Conservation (phyloP, 2,797 vertebrate genomes). For the Sebastes diaconus region DNA sequence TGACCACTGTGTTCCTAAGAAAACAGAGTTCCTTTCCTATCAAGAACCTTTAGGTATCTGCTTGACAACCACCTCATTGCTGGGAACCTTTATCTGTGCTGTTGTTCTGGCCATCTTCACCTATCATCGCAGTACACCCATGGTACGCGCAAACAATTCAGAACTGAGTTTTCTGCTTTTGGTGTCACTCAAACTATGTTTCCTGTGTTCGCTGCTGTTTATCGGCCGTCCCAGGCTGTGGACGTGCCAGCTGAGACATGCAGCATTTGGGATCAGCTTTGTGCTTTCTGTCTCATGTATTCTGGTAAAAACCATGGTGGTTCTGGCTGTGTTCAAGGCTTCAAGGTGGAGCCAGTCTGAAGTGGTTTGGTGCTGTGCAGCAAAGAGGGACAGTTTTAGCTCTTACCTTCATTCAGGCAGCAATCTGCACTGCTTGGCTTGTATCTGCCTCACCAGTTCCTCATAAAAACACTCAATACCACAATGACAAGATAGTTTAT, state of each 20-base stretch:
- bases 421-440: slow-evolving; percentile 60
- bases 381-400: slow-evolving; percentile 71
- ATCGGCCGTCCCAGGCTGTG: slow-evolving; percentile 58
- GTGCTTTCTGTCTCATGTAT: slow-evolving; percentile 62
- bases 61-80: slow-evolving; percentile 58
- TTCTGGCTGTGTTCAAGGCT: slow-evolving; percentile 65
- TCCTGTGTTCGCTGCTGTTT: slow-evolving; percentile 70
- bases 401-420: slow-evolving; percentile 56
- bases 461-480: slow-evolving; percentile 69
- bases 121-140: slow-evolving; percentile 58
- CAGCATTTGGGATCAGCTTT: slow-evolving; percentile 66
- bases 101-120: slow-evolving; percentile 64
- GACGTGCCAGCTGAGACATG: slow-evolving; percentile 56
- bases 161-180: slow-evolving; percentile 67
- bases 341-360: slow-evolving; percentile 56
- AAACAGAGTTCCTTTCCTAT: slow-evolving; percentile 74
- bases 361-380: slow-evolving; percentile 70
- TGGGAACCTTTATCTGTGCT: slow-evolving; percentile 60
- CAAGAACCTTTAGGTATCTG: slow-evolving; percentile 63
- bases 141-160: slow-evolving; percentile 76
- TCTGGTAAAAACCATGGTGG: slow-evolving; percentile 70
- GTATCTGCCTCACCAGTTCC: slow-evolving; percentile 61
- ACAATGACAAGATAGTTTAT: slow-evolving; percentile 72
- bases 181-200: slow-evolving; percentile 58
- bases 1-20: no score